Base-by-base conservation (phyloP, 2,797 vertebrate genomes). In the Falco biarmicus region DNA sequence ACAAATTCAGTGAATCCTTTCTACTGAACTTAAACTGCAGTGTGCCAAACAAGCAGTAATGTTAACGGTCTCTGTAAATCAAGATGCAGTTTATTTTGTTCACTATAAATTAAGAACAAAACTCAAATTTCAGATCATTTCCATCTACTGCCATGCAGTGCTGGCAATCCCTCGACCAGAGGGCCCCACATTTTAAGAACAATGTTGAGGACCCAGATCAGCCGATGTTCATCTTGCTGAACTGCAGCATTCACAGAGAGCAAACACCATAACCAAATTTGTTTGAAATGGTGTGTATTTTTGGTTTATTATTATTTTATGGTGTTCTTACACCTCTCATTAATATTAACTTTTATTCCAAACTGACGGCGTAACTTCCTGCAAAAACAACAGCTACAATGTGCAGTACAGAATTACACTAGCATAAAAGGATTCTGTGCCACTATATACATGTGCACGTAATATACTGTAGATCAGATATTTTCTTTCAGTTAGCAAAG, bases 271-370 rank as follows among this genome's bases (percentile, higher is more conserved):
- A 68, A 65, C 15, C 37, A 57, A 24, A 75, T 89, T 74, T 81
- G 69, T 93, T 91, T 96, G 65, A 92, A 69, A 39, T 71, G 79
- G 53, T 1, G 0, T 10, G 7, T 32, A 45, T 76, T 91, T 89
- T 63, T 60, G 10, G 32, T 73, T 86, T 86, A 51, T 75, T 61
- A 53, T 84, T 84, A 59, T 65, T 84, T 90, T 78, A 78, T 3
- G 2, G 57, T 51, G 54, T 65, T 92, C 54, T 94, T 50, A 41
- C n/a, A 43, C 31, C 73, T 80, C 56, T 68, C 56, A 74, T 87
- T 78, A 93, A 88, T 77, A 88, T 50, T 89, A 78, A 93, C 73
- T 93, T 90, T n/a, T 85, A 93, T 50, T 78, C 53, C 69, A 89
- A 87, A 85, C 22, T 39, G 43, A 74, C n/a, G 74, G 51, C 6